Conservation (phyloP, 2,113 vertebrate genomes). For the Mus musculus region GRCm39 chr16:44774501-44775000, state of each 20-base stretch:
- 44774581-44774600: slow-evolving; percentile 70
- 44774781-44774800: background rate
- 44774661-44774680: slow-evolving; percentile 62
- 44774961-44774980: too few relatives aligned
- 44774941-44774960: too few relatives aligned
- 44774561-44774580: background rate
- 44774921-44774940: too few relatives aligned
- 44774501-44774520: slow-evolving; percentile 76
- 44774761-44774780: background rate
- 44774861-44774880: too few relatives aligned
- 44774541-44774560: slow-evolving; percentile 74
- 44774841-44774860: too few relatives aligned
- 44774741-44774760: background rate
- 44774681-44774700: background rate
- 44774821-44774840: too few relatives aligned
- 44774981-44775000: too few relatives aligned
- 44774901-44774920: too few relatives aligned
- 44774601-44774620: slow-evolving; percentile 57
- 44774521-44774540: slow-evolving; percentile 80
- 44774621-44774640: background rate
- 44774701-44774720: background rate
- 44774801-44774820: background rate
- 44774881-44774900: background rate
- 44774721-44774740: background rate
- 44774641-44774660: slow-evolving; percentile 79